Conservation (phyloP, 2,113 vertebrate genomes). For the Cnemophilus loriae region DNA sequence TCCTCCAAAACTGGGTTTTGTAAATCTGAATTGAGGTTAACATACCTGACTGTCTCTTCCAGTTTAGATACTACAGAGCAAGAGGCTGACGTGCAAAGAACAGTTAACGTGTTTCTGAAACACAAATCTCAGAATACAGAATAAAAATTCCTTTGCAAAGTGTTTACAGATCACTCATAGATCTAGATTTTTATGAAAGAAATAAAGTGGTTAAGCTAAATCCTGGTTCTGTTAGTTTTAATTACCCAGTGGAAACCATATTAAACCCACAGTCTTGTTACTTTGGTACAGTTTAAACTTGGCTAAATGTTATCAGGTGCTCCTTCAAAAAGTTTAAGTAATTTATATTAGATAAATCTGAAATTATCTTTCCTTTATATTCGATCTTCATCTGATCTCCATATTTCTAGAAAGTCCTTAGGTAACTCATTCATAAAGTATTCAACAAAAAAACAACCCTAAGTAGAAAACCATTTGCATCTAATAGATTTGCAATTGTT, state of each 20-base stretch:
- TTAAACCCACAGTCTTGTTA: background rate
- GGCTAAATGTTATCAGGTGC: background rate
- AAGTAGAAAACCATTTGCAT: background rate
- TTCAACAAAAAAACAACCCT: background rate
- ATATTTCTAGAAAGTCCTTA: background rate
- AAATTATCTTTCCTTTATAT: background rate
- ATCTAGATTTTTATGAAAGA: background rate
- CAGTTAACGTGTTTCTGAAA: background rate
- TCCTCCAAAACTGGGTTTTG: background rate
- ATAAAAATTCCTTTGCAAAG: background rate
- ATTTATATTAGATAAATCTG: background rate
- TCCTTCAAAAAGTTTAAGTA: background rate
- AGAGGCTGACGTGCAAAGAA: background rate
- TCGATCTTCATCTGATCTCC: background rate
- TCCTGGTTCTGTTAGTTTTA: background rate
- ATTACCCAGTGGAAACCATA: background rate
- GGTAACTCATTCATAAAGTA: background rate
- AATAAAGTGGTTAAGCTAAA: background rate
- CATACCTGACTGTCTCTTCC: background rate
- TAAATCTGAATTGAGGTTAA: background rate
- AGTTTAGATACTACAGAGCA: background rate
- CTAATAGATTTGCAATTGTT: background rate
- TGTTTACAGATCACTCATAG: background rate
- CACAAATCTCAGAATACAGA: background rate
- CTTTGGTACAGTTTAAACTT: background rate